Percentiles rank a stretch among this genome's conserved stretches.
Evolutionary conservation across 1,140 invertebrate genomes (phyloP).

Genomic region (Drosophila aff.): DNA sequence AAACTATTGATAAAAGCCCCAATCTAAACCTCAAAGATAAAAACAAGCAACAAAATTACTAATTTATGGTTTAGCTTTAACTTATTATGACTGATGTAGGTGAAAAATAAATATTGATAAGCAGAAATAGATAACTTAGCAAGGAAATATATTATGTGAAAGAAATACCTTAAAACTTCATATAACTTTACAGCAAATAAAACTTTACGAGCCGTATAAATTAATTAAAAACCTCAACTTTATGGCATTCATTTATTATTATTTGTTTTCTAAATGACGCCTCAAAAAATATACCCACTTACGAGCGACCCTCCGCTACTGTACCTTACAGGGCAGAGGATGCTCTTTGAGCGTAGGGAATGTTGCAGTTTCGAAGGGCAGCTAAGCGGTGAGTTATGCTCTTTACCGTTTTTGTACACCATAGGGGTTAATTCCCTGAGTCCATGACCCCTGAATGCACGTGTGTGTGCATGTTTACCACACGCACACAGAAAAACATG

Average conservation of each 20-base stretch:
- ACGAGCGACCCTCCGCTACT: conserved; percentile 14
- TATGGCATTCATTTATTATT: not conserved
- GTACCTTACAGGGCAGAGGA: conserved; percentile 31
- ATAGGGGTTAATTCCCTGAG: conserved; percentile 41
- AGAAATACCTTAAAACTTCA: not conserved
- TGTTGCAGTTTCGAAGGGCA: conserved; percentile 27
- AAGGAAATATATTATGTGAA: not conserved
- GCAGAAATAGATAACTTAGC: not conserved
- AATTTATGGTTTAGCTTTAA: not conserved
- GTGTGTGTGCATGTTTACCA: conserved; percentile 11
- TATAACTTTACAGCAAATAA: not conserved
- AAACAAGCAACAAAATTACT: too few relatives aligned
- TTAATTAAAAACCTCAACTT: not conserved
- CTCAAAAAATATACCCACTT: not conserved
- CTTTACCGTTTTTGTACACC: conserved; percentile 12
- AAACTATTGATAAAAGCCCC: not conserved
- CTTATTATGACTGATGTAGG: not conserved
- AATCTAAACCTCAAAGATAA: not conserved
- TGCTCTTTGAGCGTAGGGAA: conserved; percentile 24
- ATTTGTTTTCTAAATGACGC: conserved; percentile 2
- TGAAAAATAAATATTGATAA: not conserved
- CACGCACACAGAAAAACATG: conserved; percentile 16
- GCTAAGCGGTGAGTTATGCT: conserved; percentile 14
- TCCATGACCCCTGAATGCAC: conserved; percentile 40
- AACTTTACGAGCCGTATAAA: not conserved